Evolutionary conservation across 2,113 vertebrate species (phyloP).

Genomic region (Stigmatopora nigra): DNA sequence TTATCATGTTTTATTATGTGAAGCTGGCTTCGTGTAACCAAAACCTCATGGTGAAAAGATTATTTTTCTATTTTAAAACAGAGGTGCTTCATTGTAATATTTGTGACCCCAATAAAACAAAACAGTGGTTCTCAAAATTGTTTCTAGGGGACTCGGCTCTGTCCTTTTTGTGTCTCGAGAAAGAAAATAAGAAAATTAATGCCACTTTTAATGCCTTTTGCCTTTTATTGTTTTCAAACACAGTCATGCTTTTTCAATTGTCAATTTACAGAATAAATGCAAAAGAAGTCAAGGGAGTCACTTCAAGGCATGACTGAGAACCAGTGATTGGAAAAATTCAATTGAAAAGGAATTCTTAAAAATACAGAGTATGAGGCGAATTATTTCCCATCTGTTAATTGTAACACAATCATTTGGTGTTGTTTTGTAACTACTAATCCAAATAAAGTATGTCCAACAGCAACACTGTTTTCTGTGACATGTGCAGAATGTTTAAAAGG

Average conservation of each 20-base stretch:
- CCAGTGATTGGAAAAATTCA: slow-evolving; percentile 41
- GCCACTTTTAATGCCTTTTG: slow-evolving; percentile 6
- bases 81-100: slow-evolving; percentile 70
- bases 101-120: slow-evolving; percentile 57
- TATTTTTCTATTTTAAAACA: slow-evolving; percentile 78
- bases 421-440: slow-evolving; percentile 78
- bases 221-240: slow-evolving; percentile 14
- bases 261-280: slow-evolving; percentile 9
- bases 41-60: slow-evolving; percentile 64
- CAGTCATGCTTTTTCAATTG: not conserved
- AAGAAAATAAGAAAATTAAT: not conserved
- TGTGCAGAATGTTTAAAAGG: not conserved
- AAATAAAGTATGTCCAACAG: slow-evolving; percentile 72
- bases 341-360: slow-evolving; percentile 43
- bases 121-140: slow-evolving; percentile 55
- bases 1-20: slow-evolving; percentile 45
- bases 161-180: slow-evolving; percentile 21
- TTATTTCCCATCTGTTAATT: slow-evolving; percentile 70
- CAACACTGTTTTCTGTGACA: slow-evolving; percentile 14
- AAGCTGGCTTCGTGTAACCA: slow-evolving; percentile 68
- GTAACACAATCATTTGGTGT: slow-evolving; percentile 73
- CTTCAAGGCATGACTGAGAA: slow-evolving; percentile 48
- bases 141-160: slow-evolving; percentile 50
- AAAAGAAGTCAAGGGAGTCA: slow-evolving; percentile 42
- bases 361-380: slow-evolving; percentile 56